phyloP scores from a whole-genome alignment of 2,113 vertebrate species.

The Sinosuthora webbiana region DNA sequence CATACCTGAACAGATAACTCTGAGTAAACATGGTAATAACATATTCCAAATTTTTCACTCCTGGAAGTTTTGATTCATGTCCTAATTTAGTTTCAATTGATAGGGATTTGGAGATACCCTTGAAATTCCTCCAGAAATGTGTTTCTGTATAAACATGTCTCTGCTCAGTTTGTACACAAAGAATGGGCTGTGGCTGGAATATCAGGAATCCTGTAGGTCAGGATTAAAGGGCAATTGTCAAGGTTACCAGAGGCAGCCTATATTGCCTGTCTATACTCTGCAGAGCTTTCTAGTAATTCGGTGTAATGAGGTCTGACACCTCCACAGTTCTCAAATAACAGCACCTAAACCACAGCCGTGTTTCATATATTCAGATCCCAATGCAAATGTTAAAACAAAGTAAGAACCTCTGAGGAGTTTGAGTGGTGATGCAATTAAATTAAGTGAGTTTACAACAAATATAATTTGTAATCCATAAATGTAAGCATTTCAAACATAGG shows the following conservation, averaged over 20 bases:
- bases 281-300: not conserved
- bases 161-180: not conserved
- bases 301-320: conserved; percentile 4
- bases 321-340: no score
- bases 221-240: conserved; percentile 56
- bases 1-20: not conserved
- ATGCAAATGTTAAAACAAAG: not conserved
- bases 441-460: not conserved
- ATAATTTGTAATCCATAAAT: not conserved
- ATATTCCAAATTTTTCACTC: not conserved
- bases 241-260: conserved; percentile 38
- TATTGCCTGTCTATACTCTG: not conserved
- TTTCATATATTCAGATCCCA: not conserved
- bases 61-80: not conserved
- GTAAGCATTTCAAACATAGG: not conserved
- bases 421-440: not conserved
- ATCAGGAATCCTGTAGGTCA: conserved; percentile 66
- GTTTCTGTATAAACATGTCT: not conserved
- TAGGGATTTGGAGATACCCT: not conserved
- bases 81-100: not conserved
- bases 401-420: not conserved
- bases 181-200: conserved; percentile 40
- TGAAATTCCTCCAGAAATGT: not conserved
- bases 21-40: not conserved
- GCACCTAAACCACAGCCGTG: accelerated